A percentile compares a stretch with the other conserved stretches of the same genome.
These are phyloP conservation scores for Zosterops lateralis DNA, from an alignment of 2,113 vertebrate species.

Conservation along the genomic window DNA sequence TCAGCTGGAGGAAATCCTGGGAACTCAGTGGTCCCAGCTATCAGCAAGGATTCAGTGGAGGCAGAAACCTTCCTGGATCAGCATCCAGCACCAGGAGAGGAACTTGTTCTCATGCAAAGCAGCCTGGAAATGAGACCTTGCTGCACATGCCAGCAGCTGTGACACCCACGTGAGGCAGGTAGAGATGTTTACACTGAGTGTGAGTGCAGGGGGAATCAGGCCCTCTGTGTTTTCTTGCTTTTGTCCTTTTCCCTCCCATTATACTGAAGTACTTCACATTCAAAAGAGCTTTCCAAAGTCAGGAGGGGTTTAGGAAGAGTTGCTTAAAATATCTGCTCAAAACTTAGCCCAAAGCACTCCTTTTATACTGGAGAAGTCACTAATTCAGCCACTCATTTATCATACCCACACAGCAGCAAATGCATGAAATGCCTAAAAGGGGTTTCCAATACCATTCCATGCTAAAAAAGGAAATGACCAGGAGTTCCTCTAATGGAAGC, in stretches of 20 bases:
- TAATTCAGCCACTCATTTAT: constrained; percentile 46
- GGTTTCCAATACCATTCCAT: constrained; percentile 50
- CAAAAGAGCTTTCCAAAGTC: constrained; percentile 5
- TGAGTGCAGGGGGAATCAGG: neutral
- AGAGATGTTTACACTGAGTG: fast-evolving
- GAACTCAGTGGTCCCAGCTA: fast-evolving
- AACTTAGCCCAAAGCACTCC: constrained; percentile 70
- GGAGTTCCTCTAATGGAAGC: constrained; percentile 68
- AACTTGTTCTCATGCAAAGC: neutral
- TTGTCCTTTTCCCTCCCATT: neutral
- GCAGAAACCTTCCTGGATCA: neutral
- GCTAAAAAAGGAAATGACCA: constrained; percentile 60
- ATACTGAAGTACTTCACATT: neutral
- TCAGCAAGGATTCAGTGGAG: fast-evolving
- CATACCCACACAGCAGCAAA: constrained; percentile 48
- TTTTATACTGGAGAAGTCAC: constrained; percentile 48
- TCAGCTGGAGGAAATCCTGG: neutral
- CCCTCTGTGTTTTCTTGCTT: neutral
- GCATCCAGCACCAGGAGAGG: neutral
- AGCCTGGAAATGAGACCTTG: neutral
- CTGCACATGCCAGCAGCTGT: neutral
- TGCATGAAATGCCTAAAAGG: constrained; percentile 73
- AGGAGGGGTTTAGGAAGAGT: neutral
- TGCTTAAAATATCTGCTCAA: constrained; percentile 55
- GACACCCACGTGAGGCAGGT: neutral